These are phyloP conservation scores for Camponotus floridanus DNA, from an alignment of 1,140 invertebrate genomes.

Conservation along the genomic window DNA sequence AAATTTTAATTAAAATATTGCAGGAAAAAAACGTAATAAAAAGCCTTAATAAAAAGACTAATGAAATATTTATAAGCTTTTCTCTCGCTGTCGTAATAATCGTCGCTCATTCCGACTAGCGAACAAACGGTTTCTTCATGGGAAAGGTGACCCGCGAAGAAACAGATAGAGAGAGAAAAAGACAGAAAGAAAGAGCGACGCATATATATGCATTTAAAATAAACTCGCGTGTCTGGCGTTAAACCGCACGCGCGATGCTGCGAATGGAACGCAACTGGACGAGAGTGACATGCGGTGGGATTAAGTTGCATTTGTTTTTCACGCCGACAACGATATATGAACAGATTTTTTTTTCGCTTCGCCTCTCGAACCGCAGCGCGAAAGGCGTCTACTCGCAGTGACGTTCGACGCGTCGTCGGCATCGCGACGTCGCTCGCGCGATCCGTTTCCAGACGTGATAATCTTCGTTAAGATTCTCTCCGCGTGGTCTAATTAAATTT, in stretches of 20 bases:
- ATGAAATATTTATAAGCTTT: no score
- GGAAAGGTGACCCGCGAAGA: not conserved
- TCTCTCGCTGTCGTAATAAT: not conserved
- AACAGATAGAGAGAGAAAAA: not conserved
- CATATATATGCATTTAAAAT: conserved; percentile 60
- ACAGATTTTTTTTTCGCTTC: conserved; percentile 27
- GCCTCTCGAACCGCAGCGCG: conserved; percentile 44
- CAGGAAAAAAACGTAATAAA: no score
- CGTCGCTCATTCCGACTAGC: not conserved
- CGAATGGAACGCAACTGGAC: conserved; percentile 28
- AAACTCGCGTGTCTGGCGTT: conserved; percentile 65
- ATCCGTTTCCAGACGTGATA: not conserved
- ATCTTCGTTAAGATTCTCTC: not conserved
- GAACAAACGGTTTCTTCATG: conserved; percentile 25
- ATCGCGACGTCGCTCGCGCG: conserved; percentile 14
- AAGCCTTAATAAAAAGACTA: no score
- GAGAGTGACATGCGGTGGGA: conserved; percentile 68
- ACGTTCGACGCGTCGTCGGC: conserved; percentile 53
- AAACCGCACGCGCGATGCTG: conserved; percentile 61
- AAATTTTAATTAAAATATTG: not conserved
- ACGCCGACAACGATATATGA: conserved; percentile 19
- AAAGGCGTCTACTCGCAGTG: conserved; percentile 61
- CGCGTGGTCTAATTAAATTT: no score
- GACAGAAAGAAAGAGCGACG: not conserved
- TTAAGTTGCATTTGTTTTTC: conserved; percentile 71